Evolutionary conservation across 2,113 vertebrate species (phyloP).

Genomic region (Petromus typicus): DNA sequence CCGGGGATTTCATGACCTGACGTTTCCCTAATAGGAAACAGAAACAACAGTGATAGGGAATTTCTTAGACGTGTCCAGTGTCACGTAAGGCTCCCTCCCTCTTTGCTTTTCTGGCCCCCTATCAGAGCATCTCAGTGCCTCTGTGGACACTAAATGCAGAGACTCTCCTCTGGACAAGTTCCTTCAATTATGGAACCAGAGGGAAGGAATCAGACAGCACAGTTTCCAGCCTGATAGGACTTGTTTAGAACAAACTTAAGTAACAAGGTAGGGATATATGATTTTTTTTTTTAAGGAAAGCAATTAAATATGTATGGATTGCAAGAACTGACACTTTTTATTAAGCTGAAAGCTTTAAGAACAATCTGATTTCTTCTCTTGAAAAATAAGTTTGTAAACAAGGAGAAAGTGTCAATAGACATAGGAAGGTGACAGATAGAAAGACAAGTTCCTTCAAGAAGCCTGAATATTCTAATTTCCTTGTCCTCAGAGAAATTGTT

Average conservation of each 20-base stretch:
- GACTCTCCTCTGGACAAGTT: background rate
- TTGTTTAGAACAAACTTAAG: constrained; percentile 67
- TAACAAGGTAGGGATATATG: background rate
- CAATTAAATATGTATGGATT: constrained; percentile 74
- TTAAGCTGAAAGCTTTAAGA: constrained; percentile 65
- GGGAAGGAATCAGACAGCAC: background rate
- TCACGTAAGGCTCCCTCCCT: background rate
- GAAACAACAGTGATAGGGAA: background rate
- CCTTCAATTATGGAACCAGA: constrained; percentile 45
- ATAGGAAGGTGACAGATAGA: constrained; percentile 76
- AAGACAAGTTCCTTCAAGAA: constrained; percentile 80
- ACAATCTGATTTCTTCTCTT: constrained; percentile 70
- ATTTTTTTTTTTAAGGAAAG: constrained; percentile 2
- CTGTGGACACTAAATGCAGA: background rate
- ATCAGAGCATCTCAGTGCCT: background rate
- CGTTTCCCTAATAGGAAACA: background rate
- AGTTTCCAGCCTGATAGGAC: constrained; percentile 35
- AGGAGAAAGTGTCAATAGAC: constrained; percentile 73
- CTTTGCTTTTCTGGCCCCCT: background rate
- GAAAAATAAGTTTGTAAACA: constrained; percentile 80
- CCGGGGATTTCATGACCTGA: background rate
- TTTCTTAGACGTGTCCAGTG: background rate
- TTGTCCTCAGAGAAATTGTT: constrained; percentile 85
- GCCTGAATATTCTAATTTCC: constrained; percentile 82
- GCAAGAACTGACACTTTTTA: constrained; percentile 65